Base-by-base conservation (phyloP, 2,888 invertebrate genomes). In the Mechanitis mazaeus region DNA sequence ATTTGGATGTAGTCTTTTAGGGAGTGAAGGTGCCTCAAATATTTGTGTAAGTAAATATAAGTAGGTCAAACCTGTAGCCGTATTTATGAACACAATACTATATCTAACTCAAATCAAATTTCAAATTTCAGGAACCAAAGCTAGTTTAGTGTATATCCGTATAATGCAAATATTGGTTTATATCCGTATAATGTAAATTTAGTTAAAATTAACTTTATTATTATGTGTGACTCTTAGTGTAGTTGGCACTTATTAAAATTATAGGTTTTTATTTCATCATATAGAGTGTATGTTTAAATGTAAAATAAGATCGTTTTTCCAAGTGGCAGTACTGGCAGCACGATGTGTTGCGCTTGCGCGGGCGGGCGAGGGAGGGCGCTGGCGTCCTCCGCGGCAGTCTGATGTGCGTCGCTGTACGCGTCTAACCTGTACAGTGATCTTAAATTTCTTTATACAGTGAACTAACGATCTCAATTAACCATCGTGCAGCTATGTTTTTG, bases 1-100 rank as follows among this genome's bases (percentile, higher is more conserved):
- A 50, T 31, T 61, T 64, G 63, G 61, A 67, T 59, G 65, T 64
- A 68, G 64, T 74, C 72, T 76, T 75, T 77, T 76, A 78, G 78
- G 76, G 76, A 74, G 75, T 75, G 72, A 73, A 77, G 74, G 76
- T 75, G 83, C 81, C 83, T 80, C 74, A 81, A 83, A 83, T 81
- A 83, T 83, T 81, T 76, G 79, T 81, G 75, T 73, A 73, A 72
- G 75, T 73, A 73, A 72, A 74, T 74, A 63, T 73, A 85, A 83
- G 71, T 84, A 75, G 85, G 84, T 84, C 84, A 85, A 76, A 80
- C 76, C 76, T 75, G 75, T 74, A 67, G 71, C 72, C 73, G 71
- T 75, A 75, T 71, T 66, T 71, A 65, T 69, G 71, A 70, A 72
- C 71, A 64, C 69, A 70, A 68, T 71, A 71, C 69, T 54, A 60